Evolutionary conservation across 2,113 vertebrate genomes (phyloP).

Genomic region (Nothocercus julius): DNA sequence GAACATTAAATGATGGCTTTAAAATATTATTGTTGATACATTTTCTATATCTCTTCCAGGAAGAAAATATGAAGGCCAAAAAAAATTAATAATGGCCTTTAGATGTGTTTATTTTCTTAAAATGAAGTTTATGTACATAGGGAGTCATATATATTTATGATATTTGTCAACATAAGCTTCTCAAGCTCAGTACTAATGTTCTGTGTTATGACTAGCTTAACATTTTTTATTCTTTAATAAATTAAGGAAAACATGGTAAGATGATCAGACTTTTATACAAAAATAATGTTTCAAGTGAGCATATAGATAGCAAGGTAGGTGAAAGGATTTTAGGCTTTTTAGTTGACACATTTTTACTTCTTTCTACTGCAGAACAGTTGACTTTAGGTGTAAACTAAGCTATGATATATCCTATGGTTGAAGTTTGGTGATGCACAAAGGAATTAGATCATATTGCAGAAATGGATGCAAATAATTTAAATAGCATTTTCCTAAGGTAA

Average conservation of each 20-base stretch:
- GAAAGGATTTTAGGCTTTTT: neutral
- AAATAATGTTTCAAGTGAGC: neutral
- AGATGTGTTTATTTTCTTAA: neutral
- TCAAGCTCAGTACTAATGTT: neutral
- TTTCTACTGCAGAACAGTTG: neutral
- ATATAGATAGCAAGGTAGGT: neutral
- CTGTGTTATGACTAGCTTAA: neutral
- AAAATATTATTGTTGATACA: constrained; percentile 26
- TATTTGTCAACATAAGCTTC: neutral
- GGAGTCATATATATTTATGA: neutral
- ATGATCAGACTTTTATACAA: neutral
- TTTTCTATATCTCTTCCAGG: neutral
- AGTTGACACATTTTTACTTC: neutral
- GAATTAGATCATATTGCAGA: neutral
- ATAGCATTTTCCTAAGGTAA: neutral
- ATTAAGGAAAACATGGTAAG: neutral
- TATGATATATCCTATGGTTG: neutral
- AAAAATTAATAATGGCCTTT: neutral
- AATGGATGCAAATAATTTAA: neutral
- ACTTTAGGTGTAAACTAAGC: neutral
- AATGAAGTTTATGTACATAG: neutral
- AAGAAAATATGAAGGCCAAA: neutral
- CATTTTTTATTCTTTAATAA: neutral
- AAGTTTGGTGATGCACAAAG: neutral
- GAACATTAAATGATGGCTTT: constrained; percentile 21